phyloP scores from a whole-genome alignment of 1,140 invertebrate genomes.

The Drosophila persimilis region DNA sequence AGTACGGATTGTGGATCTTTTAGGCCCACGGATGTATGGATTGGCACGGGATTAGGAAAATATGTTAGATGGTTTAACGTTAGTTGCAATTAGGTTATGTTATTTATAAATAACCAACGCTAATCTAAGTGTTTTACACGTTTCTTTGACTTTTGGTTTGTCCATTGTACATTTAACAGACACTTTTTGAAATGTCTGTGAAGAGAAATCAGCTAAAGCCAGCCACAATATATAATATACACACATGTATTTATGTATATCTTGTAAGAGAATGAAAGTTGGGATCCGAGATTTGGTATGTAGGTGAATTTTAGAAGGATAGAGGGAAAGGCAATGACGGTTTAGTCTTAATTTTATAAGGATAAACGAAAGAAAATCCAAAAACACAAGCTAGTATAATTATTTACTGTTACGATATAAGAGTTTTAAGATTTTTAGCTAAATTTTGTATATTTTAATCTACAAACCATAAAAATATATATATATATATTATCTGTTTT shows the following conservation, averaged over 20 bases:
- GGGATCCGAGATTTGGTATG: constrained; percentile 32
- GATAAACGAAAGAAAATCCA: constrained; percentile 27
- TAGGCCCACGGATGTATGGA: neutral
- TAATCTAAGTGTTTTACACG: constrained; percentile 24
- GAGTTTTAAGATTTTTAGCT: constrained; percentile 78
- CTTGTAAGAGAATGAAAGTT: constrained; percentile 33
- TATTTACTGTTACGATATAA: constrained; percentile 76
- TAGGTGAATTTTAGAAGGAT: constrained; percentile 58
- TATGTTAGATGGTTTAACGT: constrained; percentile 43
- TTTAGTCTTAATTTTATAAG: constrained; percentile 58
- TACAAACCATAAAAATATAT: constrained; percentile 72
- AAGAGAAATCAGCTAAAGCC: constrained; percentile 58
- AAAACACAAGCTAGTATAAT: constrained; percentile 65
- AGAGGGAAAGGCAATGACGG: constrained; percentile 31
- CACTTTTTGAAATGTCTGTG: constrained; percentile 41
- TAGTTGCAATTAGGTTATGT: constrained; percentile 27
- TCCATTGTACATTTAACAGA: constrained; percentile 47
- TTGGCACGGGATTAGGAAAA: constrained; percentile 26
- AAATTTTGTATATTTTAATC: constrained; percentile 82
- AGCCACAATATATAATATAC: constrained; percentile 46
- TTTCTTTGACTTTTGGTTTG: constrained; percentile 31
- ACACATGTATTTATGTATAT: constrained; percentile 35
- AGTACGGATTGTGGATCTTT: neutral
- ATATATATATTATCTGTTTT: constrained; percentile 79
- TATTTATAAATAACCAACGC: constrained; percentile 18